phyloP scores from a whole-genome alignment of 2,888 invertebrate genomes.

The Nemurella pictetii region DNA sequence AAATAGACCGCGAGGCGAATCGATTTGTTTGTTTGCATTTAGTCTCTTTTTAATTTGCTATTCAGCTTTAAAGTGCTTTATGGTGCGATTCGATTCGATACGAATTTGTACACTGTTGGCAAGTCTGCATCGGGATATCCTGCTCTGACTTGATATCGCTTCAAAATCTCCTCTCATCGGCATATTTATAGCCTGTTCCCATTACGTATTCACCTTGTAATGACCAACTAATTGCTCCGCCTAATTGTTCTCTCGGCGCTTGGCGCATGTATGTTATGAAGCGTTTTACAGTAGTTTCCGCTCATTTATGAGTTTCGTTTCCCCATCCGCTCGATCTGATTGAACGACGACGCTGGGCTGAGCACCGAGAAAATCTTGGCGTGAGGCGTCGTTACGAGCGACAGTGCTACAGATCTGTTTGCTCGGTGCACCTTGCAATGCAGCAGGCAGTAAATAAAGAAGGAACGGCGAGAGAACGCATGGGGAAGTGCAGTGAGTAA shows the following conservation, averaged over 20 bases:
- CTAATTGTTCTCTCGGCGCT: not conserved
- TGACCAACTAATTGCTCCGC: not conserved
- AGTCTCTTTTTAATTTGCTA: not conserved
- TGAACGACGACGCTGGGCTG: not conserved
- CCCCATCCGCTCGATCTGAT: not conserved
- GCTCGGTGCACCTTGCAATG: not conserved
- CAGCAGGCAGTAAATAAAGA: too few species aligned
- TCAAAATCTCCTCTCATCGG: not conserved
- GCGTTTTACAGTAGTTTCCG: not conserved
- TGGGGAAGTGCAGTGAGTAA: constrained; percentile 28
- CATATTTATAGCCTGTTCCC: not conserved
- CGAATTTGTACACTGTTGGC: not conserved
- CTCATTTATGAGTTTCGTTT: not conserved
- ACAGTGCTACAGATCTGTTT: not conserved
- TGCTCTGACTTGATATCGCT: not conserved
- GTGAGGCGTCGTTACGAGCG: too few species aligned
- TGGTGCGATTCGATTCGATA: not conserved
- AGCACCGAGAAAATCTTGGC: not conserved
- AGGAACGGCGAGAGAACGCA: too few species aligned
- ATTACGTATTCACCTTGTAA: not conserved
- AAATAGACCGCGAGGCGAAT: not conserved
- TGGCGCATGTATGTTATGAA: not conserved
- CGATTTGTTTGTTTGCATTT: not conserved
- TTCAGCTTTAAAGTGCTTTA: not conserved
- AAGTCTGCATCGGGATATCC: not conserved